Conservation (phyloP, 2,113 vertebrate genomes). For the Brienomyrus brachyistius region DNA sequence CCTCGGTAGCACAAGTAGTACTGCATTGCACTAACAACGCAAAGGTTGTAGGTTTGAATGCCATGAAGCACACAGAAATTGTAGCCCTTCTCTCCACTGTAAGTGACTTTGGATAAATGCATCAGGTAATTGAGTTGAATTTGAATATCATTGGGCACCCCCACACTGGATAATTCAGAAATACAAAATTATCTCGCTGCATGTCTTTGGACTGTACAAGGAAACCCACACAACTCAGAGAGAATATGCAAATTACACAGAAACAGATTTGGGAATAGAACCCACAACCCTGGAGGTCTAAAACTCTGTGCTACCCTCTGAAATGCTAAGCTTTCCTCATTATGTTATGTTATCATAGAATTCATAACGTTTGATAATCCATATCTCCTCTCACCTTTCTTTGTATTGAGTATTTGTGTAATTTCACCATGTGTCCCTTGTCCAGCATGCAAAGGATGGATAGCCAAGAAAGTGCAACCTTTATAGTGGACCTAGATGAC, state of each 20-base stretch:
- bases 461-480: background rate
- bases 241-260: background rate
- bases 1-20: background rate
- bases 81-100: background rate
- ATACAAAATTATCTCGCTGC: background rate
- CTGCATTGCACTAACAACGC: background rate
- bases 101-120: background rate
- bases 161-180: background rate
- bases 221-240: background rate
- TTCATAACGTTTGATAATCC: background rate
- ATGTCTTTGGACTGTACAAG: background rate
- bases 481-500: background rate
- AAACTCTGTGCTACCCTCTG: background rate
- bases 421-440: background rate
- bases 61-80: background rate
- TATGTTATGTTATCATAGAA: background rate
- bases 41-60: background rate
- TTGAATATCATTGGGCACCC: background rate
- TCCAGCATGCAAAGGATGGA: background rate
- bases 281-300: background rate
- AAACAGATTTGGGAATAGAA: background rate
- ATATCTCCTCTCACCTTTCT: background rate
- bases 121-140: background rate
- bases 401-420: background rate
- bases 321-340: background rate